Evolutionary conservation across 2,797 vertebrate species (phyloP).

Genomic region (Heteromormyrus szaboi): DNA sequence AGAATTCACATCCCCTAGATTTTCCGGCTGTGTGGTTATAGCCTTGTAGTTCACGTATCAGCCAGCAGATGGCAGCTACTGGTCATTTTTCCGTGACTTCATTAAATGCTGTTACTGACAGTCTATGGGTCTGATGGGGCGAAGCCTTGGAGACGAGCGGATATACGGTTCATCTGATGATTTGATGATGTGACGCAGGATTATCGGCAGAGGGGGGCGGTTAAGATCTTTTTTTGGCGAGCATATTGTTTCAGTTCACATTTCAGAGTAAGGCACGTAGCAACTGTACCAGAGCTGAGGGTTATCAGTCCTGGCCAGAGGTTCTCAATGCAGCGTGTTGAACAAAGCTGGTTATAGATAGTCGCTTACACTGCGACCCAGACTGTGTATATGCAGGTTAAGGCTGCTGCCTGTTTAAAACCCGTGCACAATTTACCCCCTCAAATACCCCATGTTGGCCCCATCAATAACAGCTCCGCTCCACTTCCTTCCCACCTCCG

Average conservation of each 20-base stretch:
- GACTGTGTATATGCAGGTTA: not conserved
- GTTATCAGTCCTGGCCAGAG: not conserved
- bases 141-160: not conserved
- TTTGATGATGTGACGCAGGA: not conserved
- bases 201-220: not conserved
- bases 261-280: not conserved
- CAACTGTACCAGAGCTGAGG: not conserved
- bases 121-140: not conserved
- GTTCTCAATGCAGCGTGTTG: not conserved
- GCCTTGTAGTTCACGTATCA: not conserved
- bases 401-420: not conserved
- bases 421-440: not conserved
- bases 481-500: not conserved
- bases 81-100: not conserved
- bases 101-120: not conserved
- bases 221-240: not conserved
- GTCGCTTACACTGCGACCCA: not conserved
- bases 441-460: not conserved
- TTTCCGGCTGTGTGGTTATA: not conserved
- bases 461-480: not conserved
- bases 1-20: not conserved
- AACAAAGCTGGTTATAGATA: not conserved
- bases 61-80: constrained; percentile 14
- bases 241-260: not conserved
- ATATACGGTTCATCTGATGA: not conserved